A percentile compares a stretch with the other conserved stretches of the same genome.
phyloP scores from a whole-genome alignment of 2,888 invertebrate species.

The Cataglyphis livida region DNA sequence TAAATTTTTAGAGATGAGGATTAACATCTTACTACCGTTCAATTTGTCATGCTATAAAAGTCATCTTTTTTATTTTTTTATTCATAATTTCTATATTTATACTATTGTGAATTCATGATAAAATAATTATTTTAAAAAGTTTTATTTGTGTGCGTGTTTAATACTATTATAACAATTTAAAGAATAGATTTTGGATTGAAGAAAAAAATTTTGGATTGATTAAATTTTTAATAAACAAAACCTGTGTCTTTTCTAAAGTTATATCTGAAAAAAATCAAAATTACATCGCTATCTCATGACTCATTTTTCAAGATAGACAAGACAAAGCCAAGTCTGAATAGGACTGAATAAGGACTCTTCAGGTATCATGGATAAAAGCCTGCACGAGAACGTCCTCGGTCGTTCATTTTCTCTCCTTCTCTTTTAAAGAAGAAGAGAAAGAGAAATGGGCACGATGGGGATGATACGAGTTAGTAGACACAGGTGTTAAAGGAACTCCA shows the following conservation, averaged over 20 bases:
- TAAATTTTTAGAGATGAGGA: not conserved
- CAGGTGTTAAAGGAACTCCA: slow-evolving; percentile 61
- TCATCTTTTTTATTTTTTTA: not conserved
- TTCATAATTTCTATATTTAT: not conserved
- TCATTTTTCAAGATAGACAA: not conserved
- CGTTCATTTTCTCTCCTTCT: slow-evolving; percentile 42
- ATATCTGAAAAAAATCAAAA: not conserved
- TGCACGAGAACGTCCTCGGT: slow-evolving; percentile 20
- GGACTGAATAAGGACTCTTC: slow-evolving; percentile 17
- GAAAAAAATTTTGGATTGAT: not conserved
- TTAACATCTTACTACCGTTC: not conserved
- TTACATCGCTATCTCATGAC: not conserved
- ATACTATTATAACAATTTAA: not conserved
- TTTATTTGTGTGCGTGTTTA: not conserved
- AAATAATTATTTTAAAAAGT: not conserved
- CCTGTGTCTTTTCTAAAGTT: not conserved
- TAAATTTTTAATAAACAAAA: not conserved
- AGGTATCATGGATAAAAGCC: slow-evolving; percentile 32
- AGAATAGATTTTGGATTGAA: not conserved
- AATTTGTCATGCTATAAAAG: not conserved
- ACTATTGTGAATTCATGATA: not conserved
- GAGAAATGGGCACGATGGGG: not conserved
- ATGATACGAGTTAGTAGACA: slow-evolving; percentile 36
- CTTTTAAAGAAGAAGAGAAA: slow-evolving; percentile 2
- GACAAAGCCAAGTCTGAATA: slow-evolving; percentile 37